Base-by-base conservation (phyloP, 2,113 vertebrate genomes). In the Myiopsitta monachus region DNA sequence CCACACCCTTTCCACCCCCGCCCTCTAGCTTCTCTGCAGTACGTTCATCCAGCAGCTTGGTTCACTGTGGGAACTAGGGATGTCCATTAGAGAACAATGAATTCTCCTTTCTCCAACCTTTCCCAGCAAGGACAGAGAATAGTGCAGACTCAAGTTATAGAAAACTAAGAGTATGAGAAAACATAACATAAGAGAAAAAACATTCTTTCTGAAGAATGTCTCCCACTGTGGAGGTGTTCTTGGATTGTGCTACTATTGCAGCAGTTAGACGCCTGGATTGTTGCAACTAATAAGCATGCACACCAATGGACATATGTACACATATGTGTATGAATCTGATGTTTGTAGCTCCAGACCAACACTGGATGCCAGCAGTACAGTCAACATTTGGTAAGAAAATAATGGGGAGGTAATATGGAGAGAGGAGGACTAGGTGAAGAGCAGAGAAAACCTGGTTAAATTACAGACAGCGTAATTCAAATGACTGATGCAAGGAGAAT, bases 201-300 rank as follows among this genome's bases (percentile, higher is more conserved):
- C 4, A 39, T 67, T 74, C 21, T 15, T 83, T 67, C 38, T 59
- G 41, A 59, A 74, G 14, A 49, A 36, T 10, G 2, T 44, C 10
- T 85, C 44, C 33, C 24, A 2, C 21, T 14, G 6, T n/a, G n/a
- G 3, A 64, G 28, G 7, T 24, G 44, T 91, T 77, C 43, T 72
- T 62, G 31, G 49, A 73, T 8, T 0, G 0, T 62, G 30, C 44
- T 86, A 36, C 41, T 44, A 6, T 38, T 62, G 18, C 1, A 5
- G 39, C 30, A 54, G 6, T 49, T 38, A 66, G 59, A 90, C 61
- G 11, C 23, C 31, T 54, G 30, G 15, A 33, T 44, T 41, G 49
- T 19, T 83, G 9, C 30, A 88, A 63, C 10, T 27, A 55, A 44
- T 74, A 46, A 66, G 22, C 7, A 24, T 18, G 15, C 15, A 61